These are phyloP conservation scores for Nasonia longicornis DNA, from an alignment of 1,140 invertebrate genomes.

Conservation along the genomic window DNA sequence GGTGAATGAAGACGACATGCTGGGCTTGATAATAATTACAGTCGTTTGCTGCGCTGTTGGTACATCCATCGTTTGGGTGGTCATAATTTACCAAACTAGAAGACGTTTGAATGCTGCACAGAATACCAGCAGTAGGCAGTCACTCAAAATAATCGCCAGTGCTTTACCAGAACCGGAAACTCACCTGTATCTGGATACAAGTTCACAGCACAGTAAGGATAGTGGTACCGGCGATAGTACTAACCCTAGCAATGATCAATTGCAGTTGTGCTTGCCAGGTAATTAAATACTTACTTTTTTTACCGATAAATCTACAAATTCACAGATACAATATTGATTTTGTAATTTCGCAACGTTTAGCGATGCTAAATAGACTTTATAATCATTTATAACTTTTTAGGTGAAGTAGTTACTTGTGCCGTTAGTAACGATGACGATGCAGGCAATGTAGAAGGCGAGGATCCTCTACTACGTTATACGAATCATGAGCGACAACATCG, in stretches of 20 bases:
- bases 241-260: slow-evolving; percentile 71
- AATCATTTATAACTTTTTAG: slow-evolving; percentile 46
- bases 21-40: slow-evolving; percentile 88
- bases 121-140: slow-evolving; percentile 45
- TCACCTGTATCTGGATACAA: slow-evolving; percentile 64
- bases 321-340: too few species aligned
- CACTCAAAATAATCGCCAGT: slow-evolving; percentile 42
- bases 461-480: slow-evolving; percentile 63
- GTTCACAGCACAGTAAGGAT: slow-evolving; percentile 72
- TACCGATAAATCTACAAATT: too few species aligned
- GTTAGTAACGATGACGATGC: slow-evolving; percentile 62
- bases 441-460: slow-evolving; percentile 54
- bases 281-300: slow-evolving; percentile 11
- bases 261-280: slow-evolving; percentile 67
- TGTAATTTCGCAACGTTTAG: too few species aligned
- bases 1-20: slow-evolving; percentile 75
- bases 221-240: slow-evolving; percentile 74
- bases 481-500: slow-evolving; percentile 64
- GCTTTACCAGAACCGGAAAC: slow-evolving; percentile 57
- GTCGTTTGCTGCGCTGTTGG: slow-evolving; percentile 90
- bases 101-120: slow-evolving; percentile 70
- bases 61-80: slow-evolving; percentile 91
- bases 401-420: slow-evolving; percentile 57
- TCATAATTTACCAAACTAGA: slow-evolving; percentile 90
- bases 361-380: neutral